These are phyloP conservation scores for Poecilia latipinna DNA, from an alignment of 2,113 vertebrate genomes.

Conservation along the genomic window DNA sequence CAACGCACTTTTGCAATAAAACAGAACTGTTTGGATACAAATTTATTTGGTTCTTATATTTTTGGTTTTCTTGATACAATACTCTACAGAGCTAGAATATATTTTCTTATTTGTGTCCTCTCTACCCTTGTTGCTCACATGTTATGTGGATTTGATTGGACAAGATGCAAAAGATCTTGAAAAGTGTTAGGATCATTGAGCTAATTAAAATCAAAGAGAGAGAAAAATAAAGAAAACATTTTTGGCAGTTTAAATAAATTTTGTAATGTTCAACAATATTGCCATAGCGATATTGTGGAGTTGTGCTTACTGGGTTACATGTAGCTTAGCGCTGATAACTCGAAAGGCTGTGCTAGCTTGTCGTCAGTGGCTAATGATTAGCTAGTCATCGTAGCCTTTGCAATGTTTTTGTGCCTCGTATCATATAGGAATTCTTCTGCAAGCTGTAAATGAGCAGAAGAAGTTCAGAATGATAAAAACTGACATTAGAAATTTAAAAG, in stretches of 20 bases:
- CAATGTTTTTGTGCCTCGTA: no score
- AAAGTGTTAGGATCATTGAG: neutral
- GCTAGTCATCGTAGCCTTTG: no score
- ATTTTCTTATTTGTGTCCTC: neutral
- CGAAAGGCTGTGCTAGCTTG: neutral
- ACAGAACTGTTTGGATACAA: no score
- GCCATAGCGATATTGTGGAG: neutral
- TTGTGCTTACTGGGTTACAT: neutral
- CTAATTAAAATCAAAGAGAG: neutral
- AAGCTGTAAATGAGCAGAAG: no score
- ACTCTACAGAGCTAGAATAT: neutral
- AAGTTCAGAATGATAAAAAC: no score
- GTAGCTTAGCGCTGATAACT: neutral
- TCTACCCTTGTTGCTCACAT: neutral
- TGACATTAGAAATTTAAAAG: no score
- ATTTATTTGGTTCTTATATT: no score
- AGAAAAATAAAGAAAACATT: neutral
- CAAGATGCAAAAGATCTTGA: neutral
- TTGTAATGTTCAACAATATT: neutral
- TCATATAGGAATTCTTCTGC: no score
- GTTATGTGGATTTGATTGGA: neutral
- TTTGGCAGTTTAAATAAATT: neutral
- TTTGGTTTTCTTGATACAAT: no score
- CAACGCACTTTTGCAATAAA: no score
- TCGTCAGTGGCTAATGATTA: no score